Conservation (phyloP, 2,888 invertebrate species). For the Junonia oenone region DNA sequence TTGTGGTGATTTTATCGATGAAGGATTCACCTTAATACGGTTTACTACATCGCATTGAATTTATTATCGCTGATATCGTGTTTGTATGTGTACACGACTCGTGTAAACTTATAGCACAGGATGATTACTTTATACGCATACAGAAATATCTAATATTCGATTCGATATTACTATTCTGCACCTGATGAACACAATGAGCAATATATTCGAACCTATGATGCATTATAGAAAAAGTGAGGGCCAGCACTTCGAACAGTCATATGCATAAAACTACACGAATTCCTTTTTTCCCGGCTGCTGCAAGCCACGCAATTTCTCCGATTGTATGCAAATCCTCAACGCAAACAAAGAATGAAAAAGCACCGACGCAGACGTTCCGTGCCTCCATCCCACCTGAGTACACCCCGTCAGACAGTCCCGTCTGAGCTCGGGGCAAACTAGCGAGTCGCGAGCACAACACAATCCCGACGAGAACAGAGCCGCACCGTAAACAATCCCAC, state of each 20-base stretch:
- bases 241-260: constrained; percentile 45
- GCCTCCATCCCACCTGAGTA: constrained; percentile 47
- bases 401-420: constrained; percentile 40
- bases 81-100: background rate
- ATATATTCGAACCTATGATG: constrained; percentile 25
- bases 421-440: constrained; percentile 51
- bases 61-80: background rate
- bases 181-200: background rate
- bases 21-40: constrained; percentile 15
- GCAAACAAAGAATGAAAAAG: constrained; percentile 75
- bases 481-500: constrained; percentile 50
- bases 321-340: constrained; percentile 74
- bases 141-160: background rate
- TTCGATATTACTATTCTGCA: background rate
- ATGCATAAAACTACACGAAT: constrained; percentile 61
- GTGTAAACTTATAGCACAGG: background rate
- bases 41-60: background rate
- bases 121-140: background rate
- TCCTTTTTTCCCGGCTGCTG: constrained; percentile 54
- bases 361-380: constrained; percentile 60
- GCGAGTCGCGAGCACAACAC: constrained; percentile 39
- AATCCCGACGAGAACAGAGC: constrained; percentile 48
- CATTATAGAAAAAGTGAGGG: constrained; percentile 39
- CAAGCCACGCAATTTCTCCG: constrained; percentile 70
- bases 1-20: constrained; percentile 49